These are phyloP conservation scores for Lysandra bellargus DNA, from an alignment of 2,888 invertebrate genomes.

Conservation along the genomic window DNA sequence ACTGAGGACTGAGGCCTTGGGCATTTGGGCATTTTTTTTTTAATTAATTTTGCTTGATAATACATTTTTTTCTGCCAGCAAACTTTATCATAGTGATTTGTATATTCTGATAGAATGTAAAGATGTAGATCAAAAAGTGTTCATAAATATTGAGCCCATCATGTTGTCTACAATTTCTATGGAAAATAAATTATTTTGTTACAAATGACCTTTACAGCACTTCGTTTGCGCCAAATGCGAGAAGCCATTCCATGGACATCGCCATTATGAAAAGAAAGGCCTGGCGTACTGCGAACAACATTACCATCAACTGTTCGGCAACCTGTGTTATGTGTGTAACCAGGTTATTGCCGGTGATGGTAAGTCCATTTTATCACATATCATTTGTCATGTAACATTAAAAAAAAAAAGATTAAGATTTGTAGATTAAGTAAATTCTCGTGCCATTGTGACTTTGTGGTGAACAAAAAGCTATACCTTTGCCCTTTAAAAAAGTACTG, in stretches of 20 bases:
- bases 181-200: neutral
- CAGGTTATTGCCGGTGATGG: conserved; percentile 98
- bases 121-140: no score
- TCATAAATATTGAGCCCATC: no score
- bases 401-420: no score
- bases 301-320: conserved; percentile 99
- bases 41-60: no score
- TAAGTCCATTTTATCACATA: conserved; percentile 65
- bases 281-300: conserved; percentile 99
- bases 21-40: neutral
- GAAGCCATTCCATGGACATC: conserved; percentile 99
- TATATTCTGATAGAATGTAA: no score
- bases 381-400: no score
- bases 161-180: neutral
- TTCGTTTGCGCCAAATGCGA: conserved; percentile 99
- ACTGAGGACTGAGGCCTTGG: neutral
- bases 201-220: conserved; percentile 83
- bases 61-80: no score
- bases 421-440: no score
- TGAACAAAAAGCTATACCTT: no score
- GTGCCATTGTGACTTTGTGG: no score
- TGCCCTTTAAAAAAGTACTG: no score
- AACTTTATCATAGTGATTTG: no score
- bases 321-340: conserved; percentile 99
- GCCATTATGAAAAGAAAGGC: conserved; percentile 99